Base-by-base conservation (phyloP, 2,888 invertebrate species). In the Pollenia amentaria region DNA sequence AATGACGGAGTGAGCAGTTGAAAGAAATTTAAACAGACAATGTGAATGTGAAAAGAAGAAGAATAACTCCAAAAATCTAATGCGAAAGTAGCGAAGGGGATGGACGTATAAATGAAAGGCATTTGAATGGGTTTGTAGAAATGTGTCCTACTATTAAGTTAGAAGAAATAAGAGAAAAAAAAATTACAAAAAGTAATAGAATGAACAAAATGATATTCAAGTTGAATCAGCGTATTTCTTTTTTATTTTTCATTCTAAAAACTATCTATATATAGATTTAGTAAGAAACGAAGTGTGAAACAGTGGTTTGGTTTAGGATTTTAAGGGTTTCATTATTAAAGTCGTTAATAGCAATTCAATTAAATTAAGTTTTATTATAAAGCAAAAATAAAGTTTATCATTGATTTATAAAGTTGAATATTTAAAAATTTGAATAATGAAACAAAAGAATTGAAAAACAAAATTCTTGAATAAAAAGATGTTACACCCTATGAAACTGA, bases 11-110 rank as follows among this genome's bases (percentile, higher is more conserved):
- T 73, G 64, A 73, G 65, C 16, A 46, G 48, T 51, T 67, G 60
- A 79, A 72, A 29, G 60, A 72, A 51, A 67, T 60, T 60, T 40
- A 57, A 67, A 60, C 57, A 65, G 84, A 78, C 73, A 78, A 55
- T 57, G 46, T 21, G 8, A 70, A 53, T 78, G 55, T 48, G 64
- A 82, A 44, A 29, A 67, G 10, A 78, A 40, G 21, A 53, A 70
- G 21, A 53, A 70, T 6, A 67, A 72, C 7, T 29, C 16, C 7
- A 6, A 29, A 57, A 75, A 18, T 12, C 44, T 7, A 64, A 53
- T 9, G 55, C 16, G 0, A 29, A 65, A 62, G 18, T 42, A 38
- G 29, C 29, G 48, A 67, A 48, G 10, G 40, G 51, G 67, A 69
- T 38, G 6, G n/a, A 64, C 21, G 42, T 42, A 42, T 3, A 21